phyloP scores from a whole-genome alignment of 2,888 invertebrate genomes.

The Netelia inedita region DNA sequence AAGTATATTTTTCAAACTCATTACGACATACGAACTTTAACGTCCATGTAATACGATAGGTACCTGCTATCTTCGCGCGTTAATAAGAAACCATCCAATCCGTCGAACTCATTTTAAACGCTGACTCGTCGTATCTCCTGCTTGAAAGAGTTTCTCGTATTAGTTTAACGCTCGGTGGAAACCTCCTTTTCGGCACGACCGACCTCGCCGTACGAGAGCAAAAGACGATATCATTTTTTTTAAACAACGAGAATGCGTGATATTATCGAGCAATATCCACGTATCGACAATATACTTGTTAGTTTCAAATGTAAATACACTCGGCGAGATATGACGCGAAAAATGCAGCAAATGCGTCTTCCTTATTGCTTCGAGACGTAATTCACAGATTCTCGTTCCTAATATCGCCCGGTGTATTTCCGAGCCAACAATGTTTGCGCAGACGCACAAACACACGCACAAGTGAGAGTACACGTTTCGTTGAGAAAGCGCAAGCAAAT shows the following conservation, averaged over 20 bases:
- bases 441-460: not conserved
- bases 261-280: constrained; percentile 16
- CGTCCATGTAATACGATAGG: not conserved
- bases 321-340: not conserved
- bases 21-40: too few species aligned
- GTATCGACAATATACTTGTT: not conserved
- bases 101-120: constrained; percentile 47
- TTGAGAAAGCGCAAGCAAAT: constrained; percentile 58
- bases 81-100: constrained; percentile 10
- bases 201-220: not conserved
- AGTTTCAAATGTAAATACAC: not conserved
- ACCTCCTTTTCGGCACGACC: constrained; percentile 5
- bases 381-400: constrained; percentile 12
- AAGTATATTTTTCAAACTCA: too few species aligned
- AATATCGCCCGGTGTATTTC: constrained; percentile 1
- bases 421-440: constrained; percentile 41
- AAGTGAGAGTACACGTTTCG: constrained; percentile 56
- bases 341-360: not conserved
- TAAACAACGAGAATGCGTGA: constrained; percentile 3
- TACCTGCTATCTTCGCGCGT: not conserved
- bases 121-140: constrained; percentile 51
- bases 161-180: constrained; percentile 61
- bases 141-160: not conserved
- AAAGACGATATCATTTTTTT: constrained; percentile 27
- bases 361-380: constrained; percentile 26